Evolutionary conservation across 2,113 vertebrate species (phyloP).

Genomic region (Scophthalmus maximus): DNA sequence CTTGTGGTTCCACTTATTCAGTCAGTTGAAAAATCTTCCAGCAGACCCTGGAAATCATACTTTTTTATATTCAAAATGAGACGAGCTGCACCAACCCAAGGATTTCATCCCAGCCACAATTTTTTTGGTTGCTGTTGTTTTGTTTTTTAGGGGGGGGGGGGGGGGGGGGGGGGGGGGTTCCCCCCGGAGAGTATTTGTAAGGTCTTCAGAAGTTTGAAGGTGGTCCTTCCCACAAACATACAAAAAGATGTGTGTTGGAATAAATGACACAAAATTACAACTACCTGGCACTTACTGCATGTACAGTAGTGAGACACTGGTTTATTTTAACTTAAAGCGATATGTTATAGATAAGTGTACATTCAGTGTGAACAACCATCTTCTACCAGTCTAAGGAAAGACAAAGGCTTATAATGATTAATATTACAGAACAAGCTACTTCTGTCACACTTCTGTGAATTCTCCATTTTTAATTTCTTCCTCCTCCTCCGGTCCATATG

Average conservation of each 20-base stretch:
- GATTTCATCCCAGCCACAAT: constrained; percentile 27
- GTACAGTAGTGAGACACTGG: too few species aligned
- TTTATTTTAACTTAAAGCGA: too few species aligned
- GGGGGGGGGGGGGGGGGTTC: too few species aligned
- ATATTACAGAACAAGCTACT: background rate
- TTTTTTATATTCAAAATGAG: constrained; percentile 59
- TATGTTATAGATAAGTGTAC: too few species aligned
- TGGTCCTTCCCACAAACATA: too few species aligned
- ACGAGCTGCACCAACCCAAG: constrained; percentile 18
- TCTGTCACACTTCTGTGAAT: constrained; percentile 15
- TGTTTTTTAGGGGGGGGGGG: background rate
- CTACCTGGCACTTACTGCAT: too few species aligned
- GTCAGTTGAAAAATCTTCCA: constrained; percentile 53
- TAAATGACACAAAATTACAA: background rate
- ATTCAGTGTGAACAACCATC: too few species aligned
- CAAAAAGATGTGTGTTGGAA: background rate
- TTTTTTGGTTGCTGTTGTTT: background rate
- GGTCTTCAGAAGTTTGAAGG: background rate
- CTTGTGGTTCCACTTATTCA: constrained; percentile 58
- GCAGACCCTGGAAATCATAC: constrained; percentile 51
- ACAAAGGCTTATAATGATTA: constrained; percentile 1
- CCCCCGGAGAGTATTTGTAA: background rate
- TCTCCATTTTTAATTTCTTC: background rate
- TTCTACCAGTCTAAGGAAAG: background rate
- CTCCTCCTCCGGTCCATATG: constrained; percentile 10